A percentile compares a stretch with the other conserved stretches of the same genome.
Evolutionary conservation across 2,888 invertebrate genomes (phyloP).

Genomic region (Lysandra bellargus): DNA sequence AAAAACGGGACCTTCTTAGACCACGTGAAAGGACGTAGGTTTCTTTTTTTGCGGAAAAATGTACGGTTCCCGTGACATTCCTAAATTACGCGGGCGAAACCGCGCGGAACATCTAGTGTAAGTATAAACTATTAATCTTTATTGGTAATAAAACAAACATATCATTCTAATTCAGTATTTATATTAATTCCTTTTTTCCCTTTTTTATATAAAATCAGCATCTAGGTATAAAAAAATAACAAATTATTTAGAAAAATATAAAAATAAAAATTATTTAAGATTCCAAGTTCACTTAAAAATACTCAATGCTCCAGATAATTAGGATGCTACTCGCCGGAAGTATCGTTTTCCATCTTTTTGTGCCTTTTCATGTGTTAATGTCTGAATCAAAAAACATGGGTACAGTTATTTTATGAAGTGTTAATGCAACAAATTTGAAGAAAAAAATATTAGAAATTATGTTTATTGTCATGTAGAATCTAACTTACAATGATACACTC

Average conservation of each 20-base stretch:
- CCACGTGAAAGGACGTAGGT: too few relatives aligned
- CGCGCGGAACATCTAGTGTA: too few relatives aligned
- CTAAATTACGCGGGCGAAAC: too few relatives aligned
- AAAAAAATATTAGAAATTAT: neutral
- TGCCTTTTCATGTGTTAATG: constrained; percentile 78
- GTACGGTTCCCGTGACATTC: too few relatives aligned
- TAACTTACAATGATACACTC: constrained; percentile 67
- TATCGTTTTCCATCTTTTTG: constrained; percentile 76
- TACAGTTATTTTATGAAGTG: neutral
- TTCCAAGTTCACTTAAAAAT: constrained; percentile 18
- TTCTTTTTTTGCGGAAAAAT: too few relatives aligned
- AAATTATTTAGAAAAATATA: neutral
- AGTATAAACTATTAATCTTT: neutral
- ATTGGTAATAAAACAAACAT: neutral
- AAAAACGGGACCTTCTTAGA: too few relatives aligned
- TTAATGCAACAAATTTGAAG: neutral
- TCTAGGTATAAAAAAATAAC: neutral
- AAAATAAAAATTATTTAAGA: constrained; percentile 25
- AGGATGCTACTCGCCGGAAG: constrained; percentile 67
- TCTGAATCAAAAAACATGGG: constrained; percentile 65
- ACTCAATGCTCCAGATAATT: constrained; percentile 18
- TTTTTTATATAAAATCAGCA: neutral
- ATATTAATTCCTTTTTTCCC: neutral
- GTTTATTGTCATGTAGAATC: neutral
- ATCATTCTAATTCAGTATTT: neutral